Base-by-base conservation (phyloP, 2,888 invertebrate species). In the Mythimna loreyi region DNA sequence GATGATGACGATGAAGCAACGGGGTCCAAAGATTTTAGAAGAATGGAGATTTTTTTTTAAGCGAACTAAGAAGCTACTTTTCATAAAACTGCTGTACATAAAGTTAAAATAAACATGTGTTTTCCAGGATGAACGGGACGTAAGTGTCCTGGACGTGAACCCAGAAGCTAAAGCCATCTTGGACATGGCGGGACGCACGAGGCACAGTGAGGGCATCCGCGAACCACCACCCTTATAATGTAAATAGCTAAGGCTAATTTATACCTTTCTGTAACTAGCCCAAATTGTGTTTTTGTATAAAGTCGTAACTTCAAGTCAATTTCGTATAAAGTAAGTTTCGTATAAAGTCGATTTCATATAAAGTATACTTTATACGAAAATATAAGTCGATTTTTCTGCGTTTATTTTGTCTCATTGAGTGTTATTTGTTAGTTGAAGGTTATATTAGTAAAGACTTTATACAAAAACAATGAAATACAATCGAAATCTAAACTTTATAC, bases 171-270 rank as follows among this genome's bases (percentile, higher is more conserved):
- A 98, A 87, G 98, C 98, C 0, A 97, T 99, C 88, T 92, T 99
- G 57, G 98, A 98, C 86, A 96, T 99, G 94, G 97, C 98, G 1
- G 99, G 99, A 1, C 97, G 97, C 81, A 97, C 97, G 72, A 97
- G 97, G 84, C 97, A 98, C 91, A 99, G 99, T 88, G 99, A 99
- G 55, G 99, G 98, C 0, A 91, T 98, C n/a, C 94, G 98, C 71
- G 98, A 97, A 73, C 93, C 92, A 0, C 92, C 92, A 43, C 92
- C 93, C 0, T 89, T 94, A 88, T 94, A 93, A 91, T 88, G 67
- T 61, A 70, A 59, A 72, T 56, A 72, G 28, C 19, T 67, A 68
- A 36, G 11, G 57, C 16, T 40, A 16, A 13, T 13, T 60, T 55
- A 47, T 43, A 61, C 25, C 47, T 56, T 47, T 36, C 49, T 59